Evolutionary conservation across 2,888 invertebrate species (phyloP).

Genomic region (Campopleginae sp.): DNA sequence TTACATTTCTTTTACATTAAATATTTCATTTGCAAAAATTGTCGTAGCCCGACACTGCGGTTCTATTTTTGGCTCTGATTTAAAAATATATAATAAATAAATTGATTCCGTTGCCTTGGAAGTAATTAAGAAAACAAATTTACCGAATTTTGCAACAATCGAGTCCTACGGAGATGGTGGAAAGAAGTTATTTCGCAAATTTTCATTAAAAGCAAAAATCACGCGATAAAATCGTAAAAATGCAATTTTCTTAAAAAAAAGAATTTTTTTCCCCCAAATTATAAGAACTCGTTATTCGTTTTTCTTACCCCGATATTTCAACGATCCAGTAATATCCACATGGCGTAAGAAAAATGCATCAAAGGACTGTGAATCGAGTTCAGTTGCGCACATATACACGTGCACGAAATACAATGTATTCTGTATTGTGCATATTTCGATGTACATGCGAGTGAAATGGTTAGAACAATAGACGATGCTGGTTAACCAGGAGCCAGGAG

Average conservation of each 20-base stretch:
- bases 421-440: conserved; percentile 11
- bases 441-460: not conserved
- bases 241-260: not conserved
- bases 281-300: not conserved
- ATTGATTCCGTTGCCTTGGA: no score
- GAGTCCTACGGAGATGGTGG: not conserved
- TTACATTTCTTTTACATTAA: no score
- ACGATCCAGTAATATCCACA: not conserved
- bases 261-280: not conserved
- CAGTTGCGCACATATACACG: not conserved
- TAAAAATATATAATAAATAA: no score
- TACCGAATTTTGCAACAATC: no score
- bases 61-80: no score
- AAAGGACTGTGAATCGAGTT: conserved; percentile 12
- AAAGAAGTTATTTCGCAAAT: not conserved
- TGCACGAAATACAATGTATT: not conserved
- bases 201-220: not conserved
- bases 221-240: not conserved
- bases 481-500: conserved; percentile 21
- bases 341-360: conserved; percentile 3
- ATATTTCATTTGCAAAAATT: no score
- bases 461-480: conserved; percentile 7
- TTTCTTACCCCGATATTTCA: not conserved
- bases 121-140: no score
- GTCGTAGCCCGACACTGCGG: no score